Conservation (phyloP, 2,797 vertebrate genomes). For the Spinibarbus caldwelli region DNA sequence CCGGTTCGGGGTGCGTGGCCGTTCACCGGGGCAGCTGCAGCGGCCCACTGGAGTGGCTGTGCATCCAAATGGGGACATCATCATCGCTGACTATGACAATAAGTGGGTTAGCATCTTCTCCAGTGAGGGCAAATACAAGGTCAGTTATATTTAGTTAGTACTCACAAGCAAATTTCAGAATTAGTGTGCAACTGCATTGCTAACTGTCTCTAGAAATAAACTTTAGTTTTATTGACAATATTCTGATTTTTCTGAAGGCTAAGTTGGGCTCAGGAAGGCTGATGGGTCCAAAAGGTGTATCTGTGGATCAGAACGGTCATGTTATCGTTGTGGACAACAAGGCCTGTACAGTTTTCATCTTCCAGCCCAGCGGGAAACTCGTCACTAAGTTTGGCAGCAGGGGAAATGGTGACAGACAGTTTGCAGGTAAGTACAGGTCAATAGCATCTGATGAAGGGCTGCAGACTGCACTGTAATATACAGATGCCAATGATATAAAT, state of each 20-base stretch:
- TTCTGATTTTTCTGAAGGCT: slow-evolving; percentile 73
- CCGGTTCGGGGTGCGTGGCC: slow-evolving; percentile 93
- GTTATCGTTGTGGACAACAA: slow-evolving; percentile 99
- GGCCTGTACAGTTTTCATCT: slow-evolving; percentile 97
- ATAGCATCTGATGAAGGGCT: not conserved
- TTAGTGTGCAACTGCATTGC: not conserved
- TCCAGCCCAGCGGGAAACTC: slow-evolving; percentile 95
- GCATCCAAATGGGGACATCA: slow-evolving; percentile 95
- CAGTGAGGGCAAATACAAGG: slow-evolving; percentile 97
- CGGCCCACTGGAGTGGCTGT: slow-evolving; percentile 95
- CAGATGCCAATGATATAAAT: not conserved
- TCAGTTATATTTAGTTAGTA: slow-evolving; percentile 59
- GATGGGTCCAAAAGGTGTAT: slow-evolving; percentile 98
- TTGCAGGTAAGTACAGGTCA: slow-evolving; percentile 81
- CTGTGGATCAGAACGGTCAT: slow-evolving; percentile 95
- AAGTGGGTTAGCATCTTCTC: slow-evolving; percentile 99
- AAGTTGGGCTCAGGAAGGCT: slow-evolving; percentile 96
- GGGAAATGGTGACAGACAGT: slow-evolving; percentile 97
- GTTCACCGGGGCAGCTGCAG: slow-evolving; percentile 94
- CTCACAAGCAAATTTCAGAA: not conserved
- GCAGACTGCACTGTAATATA: not conserved
- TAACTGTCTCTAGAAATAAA: not conserved
- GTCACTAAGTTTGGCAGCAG: slow-evolving; percentile 95
- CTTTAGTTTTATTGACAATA: not conserved
- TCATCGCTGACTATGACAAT: slow-evolving; percentile 98